Conservation (phyloP, 1,140 invertebrate genomes). For the Ephestia elutella region DNA sequence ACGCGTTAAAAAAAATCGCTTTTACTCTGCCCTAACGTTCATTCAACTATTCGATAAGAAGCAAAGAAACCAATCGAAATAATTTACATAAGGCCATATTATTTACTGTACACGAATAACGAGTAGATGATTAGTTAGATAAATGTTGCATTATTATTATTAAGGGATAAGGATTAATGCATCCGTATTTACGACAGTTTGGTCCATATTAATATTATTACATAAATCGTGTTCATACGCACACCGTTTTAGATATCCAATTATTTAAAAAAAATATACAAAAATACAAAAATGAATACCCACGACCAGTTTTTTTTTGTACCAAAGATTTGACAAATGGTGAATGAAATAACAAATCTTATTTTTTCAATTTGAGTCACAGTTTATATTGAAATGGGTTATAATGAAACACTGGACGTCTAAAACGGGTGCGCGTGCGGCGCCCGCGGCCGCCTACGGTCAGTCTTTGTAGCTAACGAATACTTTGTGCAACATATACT, state of each 20-base stretch:
- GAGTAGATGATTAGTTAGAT: conserved; percentile 69
- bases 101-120: conserved; percentile 71
- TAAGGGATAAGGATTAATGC: conserved; percentile 66
- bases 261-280: conserved; percentile 30
- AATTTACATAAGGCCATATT: conserved; percentile 73
- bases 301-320: not conserved
- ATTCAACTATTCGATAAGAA: conserved; percentile 45
- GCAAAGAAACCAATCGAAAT: conserved; percentile 65
- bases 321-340: not conserved
- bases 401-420: conserved; percentile 33
- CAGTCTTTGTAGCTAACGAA: conserved; percentile 68
- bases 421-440: conserved; percentile 45
- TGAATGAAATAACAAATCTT: too few relatives aligned
- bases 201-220: conserved; percentile 72
- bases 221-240: conserved; percentile 50
- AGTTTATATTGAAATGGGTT: not conserved
- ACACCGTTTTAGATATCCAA: conserved; percentile 50
- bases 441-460: conserved; percentile 67
- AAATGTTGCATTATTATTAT: conserved; percentile 64
- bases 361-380: too few relatives aligned
- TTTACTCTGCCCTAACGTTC: conserved; percentile 30
- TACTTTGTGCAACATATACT: conserved; percentile 73
- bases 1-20: conserved; percentile 33
- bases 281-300: not conserved
- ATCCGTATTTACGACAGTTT: conserved; percentile 69